phyloP scores from a whole-genome alignment of 2,888 invertebrate species.

The Periphyllus acericola region DNA sequence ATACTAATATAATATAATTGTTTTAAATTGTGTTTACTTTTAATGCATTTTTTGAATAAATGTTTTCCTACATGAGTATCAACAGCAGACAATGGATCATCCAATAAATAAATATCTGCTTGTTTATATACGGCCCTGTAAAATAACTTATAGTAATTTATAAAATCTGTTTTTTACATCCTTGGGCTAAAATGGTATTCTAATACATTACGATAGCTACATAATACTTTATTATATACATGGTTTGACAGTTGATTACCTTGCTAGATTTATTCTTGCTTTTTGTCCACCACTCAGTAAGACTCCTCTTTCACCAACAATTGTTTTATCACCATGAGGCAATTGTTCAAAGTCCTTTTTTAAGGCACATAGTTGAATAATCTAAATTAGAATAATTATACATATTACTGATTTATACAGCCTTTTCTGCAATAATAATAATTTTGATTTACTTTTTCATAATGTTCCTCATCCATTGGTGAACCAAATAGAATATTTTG shows the following conservation, averaged over 20 bases:
- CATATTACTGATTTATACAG: not conserved
- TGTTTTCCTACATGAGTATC: constrained; percentile 71
- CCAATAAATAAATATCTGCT: constrained; percentile 71
- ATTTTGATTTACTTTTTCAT: constrained; percentile 70
- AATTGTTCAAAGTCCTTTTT: constrained; percentile 79
- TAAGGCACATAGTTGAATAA: constrained; percentile 78
- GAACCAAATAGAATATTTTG: constrained; percentile 94
- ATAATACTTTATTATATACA: too few relatives aligned
- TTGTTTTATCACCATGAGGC: constrained; percentile 82
- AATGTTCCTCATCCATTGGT: constrained; percentile 77
- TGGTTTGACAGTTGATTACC: constrained; percentile 65
- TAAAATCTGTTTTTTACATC: not conserved
- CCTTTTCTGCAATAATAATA: not conserved
- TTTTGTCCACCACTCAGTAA: constrained; percentile 88
- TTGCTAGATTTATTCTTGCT: constrained; percentile 74
- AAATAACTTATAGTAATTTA: not conserved
- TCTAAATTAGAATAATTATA: constrained; percentile 66
- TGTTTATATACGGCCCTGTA: constrained; percentile 71
- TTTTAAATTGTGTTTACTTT: constrained; percentile 60
- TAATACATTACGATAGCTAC: too few relatives aligned
- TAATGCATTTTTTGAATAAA: constrained; percentile 71
- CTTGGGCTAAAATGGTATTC: not conserved
- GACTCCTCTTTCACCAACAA: constrained; percentile 87
- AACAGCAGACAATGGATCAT: constrained; percentile 72
- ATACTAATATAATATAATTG: constrained; percentile 64